These are phyloP conservation scores for Rissa tridactyla DNA, from an alignment of 2,113 vertebrate genomes.

Conservation along the genomic window DNA sequence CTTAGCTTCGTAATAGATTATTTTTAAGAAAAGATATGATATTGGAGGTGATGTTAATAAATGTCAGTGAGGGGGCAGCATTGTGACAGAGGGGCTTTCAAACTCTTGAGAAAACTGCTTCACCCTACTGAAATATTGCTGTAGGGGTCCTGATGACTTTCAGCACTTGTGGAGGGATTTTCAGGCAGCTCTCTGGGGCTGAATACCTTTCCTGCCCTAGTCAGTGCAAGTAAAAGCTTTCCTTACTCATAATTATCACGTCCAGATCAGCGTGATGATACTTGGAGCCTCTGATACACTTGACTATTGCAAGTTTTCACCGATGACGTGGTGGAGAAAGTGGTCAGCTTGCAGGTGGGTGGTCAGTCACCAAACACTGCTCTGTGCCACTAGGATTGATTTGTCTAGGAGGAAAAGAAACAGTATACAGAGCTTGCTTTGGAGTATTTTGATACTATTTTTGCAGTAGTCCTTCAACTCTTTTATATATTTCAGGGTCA, in stretches of 20 bases:
- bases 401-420: not conserved
- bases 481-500: not conserved
- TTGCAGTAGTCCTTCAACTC: not conserved
- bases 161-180: not conserved
- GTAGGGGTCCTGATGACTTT: not conserved
- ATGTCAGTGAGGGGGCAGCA: not conserved
- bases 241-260: not conserved
- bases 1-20: not conserved
- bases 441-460: not conserved
- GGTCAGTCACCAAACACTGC: not conserved
- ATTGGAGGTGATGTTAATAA: not conserved
- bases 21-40: not conserved
- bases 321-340: not conserved
- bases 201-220: not conserved
- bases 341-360: not conserved
- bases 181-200: not conserved
- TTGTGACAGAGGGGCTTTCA: not conserved
- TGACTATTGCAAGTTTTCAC: not conserved
- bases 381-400: not conserved
- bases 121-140: not conserved
- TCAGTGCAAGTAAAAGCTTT: not conserved
- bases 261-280: not conserved
- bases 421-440: not conserved
- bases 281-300: not conserved
- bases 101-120: not conserved